Evolutionary conservation across 2,113 vertebrate genomes (phyloP).

Genomic region (Labeo catla): DNA sequence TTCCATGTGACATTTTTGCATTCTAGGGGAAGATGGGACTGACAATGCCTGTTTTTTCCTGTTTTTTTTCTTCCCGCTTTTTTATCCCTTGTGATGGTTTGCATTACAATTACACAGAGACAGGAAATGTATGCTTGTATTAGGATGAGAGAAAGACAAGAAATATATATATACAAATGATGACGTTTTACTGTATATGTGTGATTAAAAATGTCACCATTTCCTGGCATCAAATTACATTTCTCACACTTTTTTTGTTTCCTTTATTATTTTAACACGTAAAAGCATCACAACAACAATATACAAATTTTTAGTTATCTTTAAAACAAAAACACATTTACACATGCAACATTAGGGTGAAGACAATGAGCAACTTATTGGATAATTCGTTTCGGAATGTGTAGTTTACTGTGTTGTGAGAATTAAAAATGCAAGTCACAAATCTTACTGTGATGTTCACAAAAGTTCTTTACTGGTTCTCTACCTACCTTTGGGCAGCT

Average conservation of each 20-base stretch:
- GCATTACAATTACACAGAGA: conserved; percentile 20
- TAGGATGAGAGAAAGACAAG: conserved; percentile 1
- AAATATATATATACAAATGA: neutral
- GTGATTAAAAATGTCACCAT: conserved; percentile 48
- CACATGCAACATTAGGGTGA: conserved; percentile 92
- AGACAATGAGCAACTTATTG: conserved; percentile 84
- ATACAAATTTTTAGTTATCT: conserved; percentile 88
- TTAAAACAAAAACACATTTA: conserved; percentile 89
- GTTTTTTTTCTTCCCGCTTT: conserved; percentile 47
- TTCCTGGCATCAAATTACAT: conserved; percentile 68
- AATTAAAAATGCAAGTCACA: conserved; percentile 64
- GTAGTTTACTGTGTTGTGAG: conserved; percentile 58
- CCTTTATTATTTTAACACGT: conserved; percentile 86
- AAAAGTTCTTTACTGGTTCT: conserved; percentile 69
- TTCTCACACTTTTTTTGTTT: conserved; percentile 68
- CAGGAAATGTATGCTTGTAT: neutral
- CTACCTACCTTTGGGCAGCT: conserved; percentile 69
- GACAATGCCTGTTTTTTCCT: conserved; percentile 65
- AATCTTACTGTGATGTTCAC: conserved; percentile 61
- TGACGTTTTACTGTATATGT: neutral
- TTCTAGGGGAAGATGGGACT: conserved; percentile 74
- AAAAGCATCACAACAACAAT: conserved; percentile 93
- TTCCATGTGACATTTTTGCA: conserved; percentile 76
- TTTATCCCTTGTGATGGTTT: conserved; percentile 46
- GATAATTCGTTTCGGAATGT: conserved; percentile 77